These are phyloP conservation scores for Aphodius sticticus DNA, from an alignment of 2,888 invertebrate genomes.

Conservation along the genomic window DNA sequence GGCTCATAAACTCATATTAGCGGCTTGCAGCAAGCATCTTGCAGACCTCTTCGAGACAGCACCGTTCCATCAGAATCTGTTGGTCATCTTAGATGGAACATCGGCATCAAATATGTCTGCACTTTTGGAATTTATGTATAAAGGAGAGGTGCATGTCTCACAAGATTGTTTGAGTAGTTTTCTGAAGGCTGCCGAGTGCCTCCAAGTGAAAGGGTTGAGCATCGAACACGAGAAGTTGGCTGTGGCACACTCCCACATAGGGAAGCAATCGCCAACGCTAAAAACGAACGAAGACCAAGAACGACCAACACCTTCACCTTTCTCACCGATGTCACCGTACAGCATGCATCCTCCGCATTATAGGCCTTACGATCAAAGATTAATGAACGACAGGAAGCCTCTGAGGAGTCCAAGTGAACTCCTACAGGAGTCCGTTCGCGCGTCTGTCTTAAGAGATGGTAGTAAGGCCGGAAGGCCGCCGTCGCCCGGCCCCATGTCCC, in stretches of 20 bases:
- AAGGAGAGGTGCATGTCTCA: constrained; percentile 92
- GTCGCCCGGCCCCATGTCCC: constrained; percentile 57
- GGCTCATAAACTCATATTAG: constrained; percentile 90
- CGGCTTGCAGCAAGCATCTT: constrained; percentile 93
- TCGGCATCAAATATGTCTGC: constrained; percentile 91
- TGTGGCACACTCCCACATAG: constrained; percentile 64
- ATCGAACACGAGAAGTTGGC: constrained; percentile 76
- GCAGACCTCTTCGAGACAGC: constrained; percentile 91
- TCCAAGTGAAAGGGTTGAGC: constrained; percentile 84
- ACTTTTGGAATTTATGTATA: constrained; percentile 92
- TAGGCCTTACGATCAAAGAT: constrained; percentile 57
- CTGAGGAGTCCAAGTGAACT: constrained; percentile 66
- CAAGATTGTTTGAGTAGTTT: constrained; percentile 92
- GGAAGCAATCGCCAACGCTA: constrained; percentile 38
- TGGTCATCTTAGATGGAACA: constrained; percentile 90
- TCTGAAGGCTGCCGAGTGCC: constrained; percentile 88
- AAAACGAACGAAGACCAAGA: constrained; percentile 53
- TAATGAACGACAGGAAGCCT: constrained; percentile 61
- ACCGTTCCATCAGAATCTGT: constrained; percentile 80
- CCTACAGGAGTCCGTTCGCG: constrained; percentile 69
- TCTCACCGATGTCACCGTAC: constrained; percentile 63
- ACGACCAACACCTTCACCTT: constrained; percentile 56
- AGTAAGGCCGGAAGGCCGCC: constrained; percentile 63
- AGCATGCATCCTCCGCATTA: constrained; percentile 57
- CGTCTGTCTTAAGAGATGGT: constrained; percentile 73